These are phyloP conservation scores for Troides helena DNA, from an alignment of 2,888 invertebrate genomes.

Conservation along the genomic window DNA sequence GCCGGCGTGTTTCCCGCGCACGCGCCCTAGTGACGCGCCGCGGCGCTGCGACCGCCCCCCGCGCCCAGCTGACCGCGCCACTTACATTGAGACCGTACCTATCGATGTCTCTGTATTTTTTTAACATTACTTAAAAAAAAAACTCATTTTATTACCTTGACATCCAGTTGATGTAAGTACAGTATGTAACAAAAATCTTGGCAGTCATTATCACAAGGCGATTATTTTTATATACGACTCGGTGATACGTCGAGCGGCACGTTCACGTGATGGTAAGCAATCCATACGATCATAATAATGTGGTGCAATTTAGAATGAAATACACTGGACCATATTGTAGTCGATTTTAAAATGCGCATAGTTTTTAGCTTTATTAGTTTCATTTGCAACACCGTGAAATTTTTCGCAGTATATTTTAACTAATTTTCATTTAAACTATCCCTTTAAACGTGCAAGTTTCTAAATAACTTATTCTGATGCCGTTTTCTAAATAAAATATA, in stretches of 20 bases:
- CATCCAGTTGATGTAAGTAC: not conserved
- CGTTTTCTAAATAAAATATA: not conserved
- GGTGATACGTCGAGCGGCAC: too few species aligned
- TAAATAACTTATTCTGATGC: not conserved
- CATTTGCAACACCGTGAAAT: not conserved
- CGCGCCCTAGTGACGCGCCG: slow-evolving; percentile 61
- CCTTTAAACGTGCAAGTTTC: not conserved
- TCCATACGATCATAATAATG: too few species aligned
- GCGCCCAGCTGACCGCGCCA: slow-evolving; percentile 34
- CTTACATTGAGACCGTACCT: slow-evolving; percentile 3
- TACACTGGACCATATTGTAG: too few species aligned
- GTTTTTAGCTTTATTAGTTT: too few species aligned
- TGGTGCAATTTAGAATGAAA: too few species aligned
- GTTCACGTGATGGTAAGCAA: too few species aligned
- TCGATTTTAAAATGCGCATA: too few species aligned
- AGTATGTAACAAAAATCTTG: slow-evolving; percentile 26
- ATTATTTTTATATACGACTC: not conserved
- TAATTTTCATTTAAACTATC: not conserved
- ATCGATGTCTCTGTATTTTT: slow-evolving; percentile 24
- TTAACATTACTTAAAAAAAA: not conserved
- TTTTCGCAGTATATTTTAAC: not conserved
- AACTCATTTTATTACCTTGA: not conserved
- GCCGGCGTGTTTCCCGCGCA: slow-evolving; percentile 47
- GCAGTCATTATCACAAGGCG: not conserved
- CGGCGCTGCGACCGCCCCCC: slow-evolving; percentile 47